Percentiles rank a stretch among this genome's conserved stretches.
phyloP scores from a whole-genome alignment of 2,888 invertebrate species.

The Halictus ligatus region DNA sequence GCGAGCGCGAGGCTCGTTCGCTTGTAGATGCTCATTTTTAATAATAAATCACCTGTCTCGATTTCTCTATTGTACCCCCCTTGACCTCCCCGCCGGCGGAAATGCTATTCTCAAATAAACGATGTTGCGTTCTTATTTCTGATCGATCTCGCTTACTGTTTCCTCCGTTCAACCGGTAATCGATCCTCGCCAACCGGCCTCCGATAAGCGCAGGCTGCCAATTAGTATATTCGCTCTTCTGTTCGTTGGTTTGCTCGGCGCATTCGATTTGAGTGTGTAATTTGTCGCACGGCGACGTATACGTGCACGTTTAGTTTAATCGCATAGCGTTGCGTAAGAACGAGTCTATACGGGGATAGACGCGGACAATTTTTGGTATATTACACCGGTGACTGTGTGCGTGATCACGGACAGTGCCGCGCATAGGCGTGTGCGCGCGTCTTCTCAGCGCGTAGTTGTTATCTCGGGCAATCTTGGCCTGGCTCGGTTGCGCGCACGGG shows the following conservation, averaged over 20 bases:
- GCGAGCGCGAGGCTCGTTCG: neutral
- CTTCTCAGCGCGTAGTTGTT: neutral
- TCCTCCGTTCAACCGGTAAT: neutral
- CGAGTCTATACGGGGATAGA: neutral
- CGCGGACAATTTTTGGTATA: no score
- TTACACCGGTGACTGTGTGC: no score
- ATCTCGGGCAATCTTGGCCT: neutral
- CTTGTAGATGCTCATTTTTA: constrained; percentile 49
- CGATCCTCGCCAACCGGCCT: neutral
- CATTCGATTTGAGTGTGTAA: no score
- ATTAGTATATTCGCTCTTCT: neutral
- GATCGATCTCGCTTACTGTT: neutral
- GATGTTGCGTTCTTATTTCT: neutral
- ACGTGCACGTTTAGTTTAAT: no score
- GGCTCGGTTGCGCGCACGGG: neutral
- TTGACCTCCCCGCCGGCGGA: neutral
- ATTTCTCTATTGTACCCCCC: neutral
- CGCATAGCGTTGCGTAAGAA: neutral
- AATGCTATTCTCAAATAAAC: constrained; percentile 20
- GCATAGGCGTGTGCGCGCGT: neutral
- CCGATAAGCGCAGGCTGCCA: neutral
- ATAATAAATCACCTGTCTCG: constrained; percentile 40
- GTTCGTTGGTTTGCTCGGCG: neutral
- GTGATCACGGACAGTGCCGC: no score
- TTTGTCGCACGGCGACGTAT: no score